Evolutionary conservation across 2,888 invertebrate genomes (phyloP).

Genomic region (Oithona nana): DNA sequence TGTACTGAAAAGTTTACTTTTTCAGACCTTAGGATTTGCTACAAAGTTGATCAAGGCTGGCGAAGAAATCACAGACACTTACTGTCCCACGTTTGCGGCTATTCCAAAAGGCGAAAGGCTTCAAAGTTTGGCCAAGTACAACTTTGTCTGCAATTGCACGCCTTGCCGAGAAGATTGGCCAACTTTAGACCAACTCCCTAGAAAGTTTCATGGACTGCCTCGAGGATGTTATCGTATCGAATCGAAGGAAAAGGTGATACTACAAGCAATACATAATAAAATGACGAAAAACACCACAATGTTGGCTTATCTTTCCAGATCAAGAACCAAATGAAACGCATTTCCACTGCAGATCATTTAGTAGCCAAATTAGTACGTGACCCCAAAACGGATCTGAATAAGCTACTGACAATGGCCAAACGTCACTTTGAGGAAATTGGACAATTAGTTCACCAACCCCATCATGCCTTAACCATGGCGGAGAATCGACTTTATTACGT

Average conservation of each 20-base stretch:
- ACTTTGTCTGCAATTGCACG: conserved; percentile 11
- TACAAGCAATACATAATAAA: too few relatives aligned
- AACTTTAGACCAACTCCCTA: background rate
- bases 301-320: background rate
- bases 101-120: background rate
- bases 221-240: background rate
- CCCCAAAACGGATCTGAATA: background rate
- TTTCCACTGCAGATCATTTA: background rate
- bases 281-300: too few relatives aligned
- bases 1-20: too few relatives aligned
- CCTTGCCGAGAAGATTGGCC: conserved; percentile 1
- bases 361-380: background rate
- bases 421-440: background rate
- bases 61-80: conserved; percentile 3
- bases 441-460: background rate
- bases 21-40: background rate
- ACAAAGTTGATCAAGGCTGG: background rate
- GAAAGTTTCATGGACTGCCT: background rate
- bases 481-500: background rate
- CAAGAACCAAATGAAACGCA: background rate
- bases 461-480: background rate
- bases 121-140: conserved; percentile 1
- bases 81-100: conserved; percentile 4
- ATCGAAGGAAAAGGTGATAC: background rate
- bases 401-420: background rate